Base-by-base conservation (phyloP, 2,797 vertebrate species). In the Distichodus sexfasciatus region DNA sequence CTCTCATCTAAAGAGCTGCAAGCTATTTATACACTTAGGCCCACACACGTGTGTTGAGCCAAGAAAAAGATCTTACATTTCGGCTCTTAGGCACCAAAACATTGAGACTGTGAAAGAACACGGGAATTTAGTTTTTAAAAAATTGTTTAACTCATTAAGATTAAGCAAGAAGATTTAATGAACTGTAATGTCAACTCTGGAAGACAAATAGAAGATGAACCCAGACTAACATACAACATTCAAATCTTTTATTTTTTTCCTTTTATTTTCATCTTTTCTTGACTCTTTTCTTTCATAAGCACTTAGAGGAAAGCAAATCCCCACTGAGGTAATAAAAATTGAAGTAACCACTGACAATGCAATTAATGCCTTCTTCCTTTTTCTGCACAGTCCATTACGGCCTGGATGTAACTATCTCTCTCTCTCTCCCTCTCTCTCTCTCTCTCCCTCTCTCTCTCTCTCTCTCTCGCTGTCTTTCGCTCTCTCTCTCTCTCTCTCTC, bases 21-120 rank as follows among this genome's bases (percentile, higher is more conserved):
- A 35, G 40, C 54, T 17, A 63, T 71, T 66, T 53, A 76, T 67
- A 74, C 50, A 70, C 33, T 38, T 28, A 50, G 47, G 44, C 60
- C 43, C 51, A 65, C 69, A 54, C 48, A 31, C 24, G 41, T 19
- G 12, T 33, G 31, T 28, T 48, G 43, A 58, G 44, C 33, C 55
- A 68, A 59, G 31, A 0, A 28, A 67, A 38, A 3, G 15, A 59
- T 23, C 36, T 14, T 35, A 44, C 38, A 33, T 31, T 60, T 60
- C 62, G 26, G 6, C 3, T 35, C 54, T 5, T 7, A 48, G 28
- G 2, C 58, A 50, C 33, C 15, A 69, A 26, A 43, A 61, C 24
- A 38, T 40, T 35, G 19, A 46, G n/a, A 14, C 17, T 17, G 15
- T n/a, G 6, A 36, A 6, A 2, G 11, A 53, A 33, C 19, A 6